These are phyloP conservation scores for Halictus quadricinctus DNA, from an alignment of 2,888 invertebrate species.

Conservation along the genomic window DNA sequence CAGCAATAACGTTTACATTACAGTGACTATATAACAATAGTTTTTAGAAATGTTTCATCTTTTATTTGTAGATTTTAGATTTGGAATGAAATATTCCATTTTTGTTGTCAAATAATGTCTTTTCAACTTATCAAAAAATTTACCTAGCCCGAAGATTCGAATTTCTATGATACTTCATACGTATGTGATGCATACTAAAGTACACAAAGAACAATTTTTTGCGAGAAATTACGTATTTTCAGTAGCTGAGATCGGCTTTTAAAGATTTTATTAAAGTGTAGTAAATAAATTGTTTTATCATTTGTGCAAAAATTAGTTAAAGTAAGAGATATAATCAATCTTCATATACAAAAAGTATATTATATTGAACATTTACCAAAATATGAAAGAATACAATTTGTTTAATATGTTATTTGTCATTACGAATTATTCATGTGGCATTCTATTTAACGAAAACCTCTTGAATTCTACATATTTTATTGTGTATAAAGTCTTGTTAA, in stretches of 20 bases:
- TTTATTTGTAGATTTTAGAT: neutral
- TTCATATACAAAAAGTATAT: neutral
- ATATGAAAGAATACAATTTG: neutral
- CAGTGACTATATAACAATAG: neutral
- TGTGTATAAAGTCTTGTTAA: neutral
- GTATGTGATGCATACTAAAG: neutral
- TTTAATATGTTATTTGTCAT: neutral
- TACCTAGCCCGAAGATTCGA: neutral
- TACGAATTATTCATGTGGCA: neutral
- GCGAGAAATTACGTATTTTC: neutral
- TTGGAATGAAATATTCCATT: neutral
- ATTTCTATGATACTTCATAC: neutral
- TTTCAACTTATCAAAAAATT: neutral
- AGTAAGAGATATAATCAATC: neutral
- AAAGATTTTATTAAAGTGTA: neutral
- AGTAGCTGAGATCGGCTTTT: neutral
- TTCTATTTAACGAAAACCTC: neutral
- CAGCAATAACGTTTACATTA: neutral
- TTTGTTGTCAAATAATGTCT: neutral
- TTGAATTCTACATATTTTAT: neutral
- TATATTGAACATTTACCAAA: neutral
- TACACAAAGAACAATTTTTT: neutral
- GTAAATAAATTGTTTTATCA: neutral
- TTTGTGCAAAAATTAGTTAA: neutral
- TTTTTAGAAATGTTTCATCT: neutral